Evolutionary conservation across 2,113 vertebrate genomes (phyloP).

Genomic region (Albula goreensis): DNA sequence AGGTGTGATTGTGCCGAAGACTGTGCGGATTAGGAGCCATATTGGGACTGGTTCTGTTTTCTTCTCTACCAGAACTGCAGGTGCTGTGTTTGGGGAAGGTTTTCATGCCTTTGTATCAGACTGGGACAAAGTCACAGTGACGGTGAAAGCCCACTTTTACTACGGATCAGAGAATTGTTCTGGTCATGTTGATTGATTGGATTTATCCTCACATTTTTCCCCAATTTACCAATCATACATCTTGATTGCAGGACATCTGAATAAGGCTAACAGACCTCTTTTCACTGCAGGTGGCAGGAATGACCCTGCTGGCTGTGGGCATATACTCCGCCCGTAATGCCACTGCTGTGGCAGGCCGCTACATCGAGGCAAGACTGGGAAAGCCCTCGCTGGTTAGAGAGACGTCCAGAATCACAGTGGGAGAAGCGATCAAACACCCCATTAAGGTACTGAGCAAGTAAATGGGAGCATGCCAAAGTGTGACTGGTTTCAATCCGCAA

Average conservation of each 20-base stretch:
- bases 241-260: background rate
- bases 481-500: background rate
- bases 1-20: background rate
- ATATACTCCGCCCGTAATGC: conserved; percentile 90
- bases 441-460: conserved; percentile 71
- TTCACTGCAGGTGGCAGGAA: conserved; percentile 79
- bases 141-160: conserved; percentile 68
- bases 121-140: conserved; percentile 95
- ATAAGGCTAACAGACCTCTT: background rate
- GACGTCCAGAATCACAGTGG: conserved; percentile 83
- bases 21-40: background rate
- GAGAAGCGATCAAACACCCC: conserved; percentile 85
- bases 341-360: conserved; percentile 81
- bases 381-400: conserved; percentile 92
- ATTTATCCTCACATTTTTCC: background rate
- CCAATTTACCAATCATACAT: background rate
- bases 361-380: conserved; percentile 86
- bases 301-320: conserved; percentile 86
- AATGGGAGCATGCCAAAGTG: background rate
- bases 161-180: background rate
- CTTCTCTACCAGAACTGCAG: conserved; percentile 79
- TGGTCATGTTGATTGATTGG: background rate
- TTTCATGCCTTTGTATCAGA: conserved; percentile 92
- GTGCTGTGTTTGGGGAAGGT: conserved; percentile 92
- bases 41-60: conserved; percentile 26